Evolutionary conservation across 1,140 invertebrate genomes (phyloP), one percentile per base, ranked within the genome.

Genomic region (Galendromus occidentalis): DNA sequence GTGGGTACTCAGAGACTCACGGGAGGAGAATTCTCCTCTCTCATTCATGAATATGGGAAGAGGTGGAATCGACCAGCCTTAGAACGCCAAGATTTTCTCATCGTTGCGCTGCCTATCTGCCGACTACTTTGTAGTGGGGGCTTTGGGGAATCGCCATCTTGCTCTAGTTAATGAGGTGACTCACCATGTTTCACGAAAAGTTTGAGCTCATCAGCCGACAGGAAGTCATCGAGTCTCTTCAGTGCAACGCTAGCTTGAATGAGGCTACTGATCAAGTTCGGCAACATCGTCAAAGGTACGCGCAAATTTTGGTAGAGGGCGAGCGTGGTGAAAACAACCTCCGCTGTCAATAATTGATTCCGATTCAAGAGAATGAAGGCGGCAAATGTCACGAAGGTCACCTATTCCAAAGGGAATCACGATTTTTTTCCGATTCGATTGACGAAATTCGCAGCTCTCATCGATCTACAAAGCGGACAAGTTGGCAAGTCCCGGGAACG

Each of bases 111-210:
- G n/a, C n/a, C n/a, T n/a, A n/a, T n/a, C n/a, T n/a, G n/a, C n/a
- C n/a, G n/a, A n/a, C n/a, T n/a, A n/a, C n/a, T n/a, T n/a, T n/a
- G n/a, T n/a, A n/a, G n/a, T n/a, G n/a, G n/a, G n/a, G n/a, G n/a
- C n/a, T n/a, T n/a, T n/a, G n/a, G n/a, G n/a, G n/a, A n/a, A n/a
- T n/a, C n/a, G n/a, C n/a, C n/a, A n/a, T n/a, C n/a, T n/a, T n/a
- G n/a, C n/a, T n/a, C n/a, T n/a, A n/a, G 45, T 22, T n/a, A 68
- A n/a, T n/a, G 45, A 64, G 42, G 64, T 51, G 22, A 14, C 45
- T 29, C 33, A 59, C 51, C 12, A 17, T 59, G 25, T 59, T 17
- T 29, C 25, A 59, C 22, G 20, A 20, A 59, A 25, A 20, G n/a
- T 12, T 18, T 22, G 22, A 59, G 25, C 25, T 59, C 51, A 29